Evolutionary conservation across 2,113 vertebrate species (phyloP).

Genomic region (Rhinopomastus cyanomelas): DNA sequence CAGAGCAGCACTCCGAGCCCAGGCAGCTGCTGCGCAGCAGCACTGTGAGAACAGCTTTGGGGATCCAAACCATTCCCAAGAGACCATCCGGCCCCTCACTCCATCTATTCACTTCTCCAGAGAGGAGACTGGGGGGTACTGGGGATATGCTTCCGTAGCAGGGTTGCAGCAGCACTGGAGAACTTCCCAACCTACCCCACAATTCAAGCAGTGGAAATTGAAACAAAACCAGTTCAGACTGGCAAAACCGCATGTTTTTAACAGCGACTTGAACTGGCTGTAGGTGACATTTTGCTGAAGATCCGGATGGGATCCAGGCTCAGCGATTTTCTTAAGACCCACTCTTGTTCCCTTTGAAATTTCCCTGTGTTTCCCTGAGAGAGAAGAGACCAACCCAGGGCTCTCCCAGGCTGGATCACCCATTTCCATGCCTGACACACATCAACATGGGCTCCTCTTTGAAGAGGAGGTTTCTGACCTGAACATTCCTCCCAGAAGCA

Average conservation of each 20-base stretch:
- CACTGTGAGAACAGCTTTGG: neutral
- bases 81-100: rapidly evolving
- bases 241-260: neutral
- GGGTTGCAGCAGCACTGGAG: neutral
- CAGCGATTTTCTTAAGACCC: neutral
- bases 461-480: slow-evolving; percentile 19
- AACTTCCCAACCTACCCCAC: neutral
- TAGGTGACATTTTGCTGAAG: neutral
- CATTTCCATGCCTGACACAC: neutral
- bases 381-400: neutral
- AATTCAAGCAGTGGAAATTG: neutral
- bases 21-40: neutral
- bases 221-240: neutral
- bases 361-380: neutral
- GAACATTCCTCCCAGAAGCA: slow-evolving; percentile 9
- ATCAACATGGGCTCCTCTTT: slow-evolving; percentile 5
- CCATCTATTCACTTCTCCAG: neutral
- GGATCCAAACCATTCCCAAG: neutral
- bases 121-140: neutral
- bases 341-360: neutral
- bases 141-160: neutral
- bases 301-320: neutral
- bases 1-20: neutral
- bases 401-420: neutral
- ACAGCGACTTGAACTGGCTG: neutral